These are phyloP conservation scores for Drosophila borborema DNA, from an alignment of 2,888 invertebrate genomes.

Conservation along the genomic window DNA sequence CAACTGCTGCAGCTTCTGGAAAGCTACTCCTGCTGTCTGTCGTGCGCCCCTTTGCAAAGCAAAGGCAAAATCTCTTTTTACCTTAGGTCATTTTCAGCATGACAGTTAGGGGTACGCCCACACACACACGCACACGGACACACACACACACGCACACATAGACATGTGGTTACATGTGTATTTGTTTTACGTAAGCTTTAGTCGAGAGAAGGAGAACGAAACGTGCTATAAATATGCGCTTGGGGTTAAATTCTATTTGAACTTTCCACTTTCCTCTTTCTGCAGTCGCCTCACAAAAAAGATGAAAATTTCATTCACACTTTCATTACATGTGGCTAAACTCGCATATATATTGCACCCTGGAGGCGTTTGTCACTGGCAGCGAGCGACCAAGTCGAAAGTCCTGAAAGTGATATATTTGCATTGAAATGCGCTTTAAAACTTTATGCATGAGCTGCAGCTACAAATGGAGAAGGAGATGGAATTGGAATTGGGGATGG, in stretches of 20 bases:
- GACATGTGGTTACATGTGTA: constrained; percentile 45
- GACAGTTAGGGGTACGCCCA: constrained; percentile 46
- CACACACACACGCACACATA: not conserved
- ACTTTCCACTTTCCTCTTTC: constrained; percentile 62
- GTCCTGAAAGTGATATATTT: constrained; percentile 42
- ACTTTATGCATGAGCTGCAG: constrained; percentile 15
- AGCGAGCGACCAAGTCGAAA: constrained; percentile 19
- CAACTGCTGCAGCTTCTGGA: constrained; percentile 20
- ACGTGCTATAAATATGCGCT: constrained; percentile 74
- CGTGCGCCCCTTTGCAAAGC: constrained; percentile 50
- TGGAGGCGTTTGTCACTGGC: constrained; percentile 65
- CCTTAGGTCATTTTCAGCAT: constrained; percentile 76
- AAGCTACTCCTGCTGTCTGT: constrained; percentile 20
- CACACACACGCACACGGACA: constrained; percentile 16
- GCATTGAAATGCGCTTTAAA: constrained; percentile 54
- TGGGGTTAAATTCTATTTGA: constrained; percentile 77
- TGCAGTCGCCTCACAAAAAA: constrained; percentile 29
- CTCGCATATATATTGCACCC: constrained; percentile 69
- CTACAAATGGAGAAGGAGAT: not conserved
- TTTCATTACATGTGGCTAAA: constrained; percentile 68
- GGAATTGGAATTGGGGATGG: not conserved
- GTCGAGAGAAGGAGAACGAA: not conserved
- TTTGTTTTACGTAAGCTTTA: constrained; percentile 52
- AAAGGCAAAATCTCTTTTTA: constrained; percentile 68
- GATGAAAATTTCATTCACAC: constrained; percentile 70